Conservation (phyloP, 2,113 vertebrate species). For the Poecile atricapillus region DNA sequence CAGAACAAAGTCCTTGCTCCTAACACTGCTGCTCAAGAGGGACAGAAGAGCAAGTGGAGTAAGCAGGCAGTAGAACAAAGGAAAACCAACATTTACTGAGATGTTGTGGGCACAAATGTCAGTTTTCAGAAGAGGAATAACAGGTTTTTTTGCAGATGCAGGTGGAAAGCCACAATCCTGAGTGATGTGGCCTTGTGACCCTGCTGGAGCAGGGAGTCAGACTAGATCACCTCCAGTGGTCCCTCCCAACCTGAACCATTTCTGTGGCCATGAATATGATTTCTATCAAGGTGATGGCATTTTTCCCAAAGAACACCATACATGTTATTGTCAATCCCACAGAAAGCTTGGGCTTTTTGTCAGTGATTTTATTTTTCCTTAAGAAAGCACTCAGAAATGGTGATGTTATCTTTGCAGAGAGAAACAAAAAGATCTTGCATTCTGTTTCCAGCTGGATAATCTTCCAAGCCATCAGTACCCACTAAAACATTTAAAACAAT, state of each 20-base stretch:
- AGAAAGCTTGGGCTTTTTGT: neutral
- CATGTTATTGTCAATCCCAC: too few species aligned
- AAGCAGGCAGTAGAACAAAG: neutral
- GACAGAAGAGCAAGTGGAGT: neutral
- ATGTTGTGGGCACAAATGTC: neutral
- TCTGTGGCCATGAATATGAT: neutral
- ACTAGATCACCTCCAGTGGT: neutral
- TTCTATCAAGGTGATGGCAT: neutral
- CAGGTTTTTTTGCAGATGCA: neutral
- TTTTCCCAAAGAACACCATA: neutral
- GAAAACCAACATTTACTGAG: neutral
- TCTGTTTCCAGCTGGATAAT: constrained; percentile 56
- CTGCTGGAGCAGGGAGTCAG: neutral
- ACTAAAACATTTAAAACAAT: constrained; percentile 53
- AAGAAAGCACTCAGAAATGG: neutral
- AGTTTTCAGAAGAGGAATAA: neutral
- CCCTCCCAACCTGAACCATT: neutral
- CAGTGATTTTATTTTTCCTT: neutral
- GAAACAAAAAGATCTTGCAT: constrained; percentile 7
- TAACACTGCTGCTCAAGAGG: neutral
- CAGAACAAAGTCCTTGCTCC: neutral
- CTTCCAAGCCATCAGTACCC: constrained; percentile 45
- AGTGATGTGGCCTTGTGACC: neutral
- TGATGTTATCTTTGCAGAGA: neutral
- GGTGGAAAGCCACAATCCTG: neutral